Percentiles rank a stretch among this genome's conserved stretches.
phyloP scores from a whole-genome alignment of 1,140 invertebrate genomes.

The Bombyx mori region DNA sequence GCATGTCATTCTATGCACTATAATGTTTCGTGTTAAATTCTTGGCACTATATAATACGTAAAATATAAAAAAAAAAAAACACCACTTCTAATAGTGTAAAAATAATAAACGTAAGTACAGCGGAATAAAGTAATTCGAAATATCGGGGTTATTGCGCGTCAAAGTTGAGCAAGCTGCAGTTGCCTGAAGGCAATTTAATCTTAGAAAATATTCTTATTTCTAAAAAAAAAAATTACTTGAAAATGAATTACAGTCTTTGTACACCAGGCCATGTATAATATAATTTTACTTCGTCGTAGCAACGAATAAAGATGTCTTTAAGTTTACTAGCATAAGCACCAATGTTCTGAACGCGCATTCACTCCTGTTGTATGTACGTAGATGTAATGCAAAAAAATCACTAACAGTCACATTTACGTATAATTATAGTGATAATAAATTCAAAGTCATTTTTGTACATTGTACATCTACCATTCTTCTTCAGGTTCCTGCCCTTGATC shows the following conservation, averaged over 20 bases:
- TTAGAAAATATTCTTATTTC: no score
- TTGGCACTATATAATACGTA: not conserved
- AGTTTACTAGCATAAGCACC: slow-evolving; percentile 31
- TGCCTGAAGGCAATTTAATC: no score
- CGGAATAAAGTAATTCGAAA: slow-evolving; percentile 12
- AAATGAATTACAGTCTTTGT: no score
- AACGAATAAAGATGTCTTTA: no score
- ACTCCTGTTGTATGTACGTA: slow-evolving; percentile 13
- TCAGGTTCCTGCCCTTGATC: slow-evolving; percentile 50
- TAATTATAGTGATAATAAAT: no score
- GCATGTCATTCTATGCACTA: slow-evolving; percentile 5
- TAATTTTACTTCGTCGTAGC: no score
- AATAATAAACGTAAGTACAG: slow-evolving; percentile 46
- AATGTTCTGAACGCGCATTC: slow-evolving; percentile 33
- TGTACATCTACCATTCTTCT: slow-evolving; percentile 47
- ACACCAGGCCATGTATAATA: no score
- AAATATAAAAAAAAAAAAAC: slow-evolving; percentile 29
- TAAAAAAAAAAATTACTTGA: no score
- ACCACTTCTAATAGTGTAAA: slow-evolving; percentile 28
- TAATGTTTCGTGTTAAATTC: not conserved
- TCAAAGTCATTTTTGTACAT: no score
- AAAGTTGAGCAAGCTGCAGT: slow-evolving; percentile 7
- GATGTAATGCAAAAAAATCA: no score
- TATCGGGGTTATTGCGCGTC: slow-evolving; percentile 25
- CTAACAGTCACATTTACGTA: no score